Conservation (phyloP, 92 coral and sea anemone genomes). For the Parazoanthus atlanticus region DNA sequence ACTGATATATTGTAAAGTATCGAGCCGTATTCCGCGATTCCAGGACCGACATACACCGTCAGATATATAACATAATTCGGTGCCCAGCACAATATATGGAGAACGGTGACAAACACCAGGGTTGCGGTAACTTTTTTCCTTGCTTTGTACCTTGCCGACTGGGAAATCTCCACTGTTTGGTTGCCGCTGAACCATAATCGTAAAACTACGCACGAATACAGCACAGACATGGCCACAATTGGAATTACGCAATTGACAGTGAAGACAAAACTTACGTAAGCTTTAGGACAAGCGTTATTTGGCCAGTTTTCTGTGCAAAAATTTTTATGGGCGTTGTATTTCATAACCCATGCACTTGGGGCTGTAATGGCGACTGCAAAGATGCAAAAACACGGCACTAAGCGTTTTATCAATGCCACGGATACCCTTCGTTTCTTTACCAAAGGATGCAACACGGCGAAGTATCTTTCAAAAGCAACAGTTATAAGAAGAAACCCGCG, state of each 20-base stretch:
- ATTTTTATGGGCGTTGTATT: conserved; percentile 46
- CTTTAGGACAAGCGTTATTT: conserved; percentile 50
- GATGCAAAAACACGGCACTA: conserved; percentile 65
- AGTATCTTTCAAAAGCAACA: conserved; percentile 70
- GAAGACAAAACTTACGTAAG: conserved; percentile 70
- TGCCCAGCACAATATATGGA: conserved; percentile 70
- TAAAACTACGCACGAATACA: conserved; percentile 60
- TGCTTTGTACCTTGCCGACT: conserved; percentile 68
- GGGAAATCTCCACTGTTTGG: conserved; percentile 55
- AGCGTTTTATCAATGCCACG: conserved; percentile 48
- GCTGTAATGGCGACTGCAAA: conserved; percentile 59
- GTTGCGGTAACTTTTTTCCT: conserved; percentile 70
- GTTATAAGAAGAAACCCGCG: conserved; percentile 73
- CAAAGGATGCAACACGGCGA: conserved; percentile 75
- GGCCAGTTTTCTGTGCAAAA: conserved; percentile 77
- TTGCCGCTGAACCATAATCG: conserved; percentile 64
- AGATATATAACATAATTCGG: conserved; percentile 76
- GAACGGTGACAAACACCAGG: conserved; percentile 61
- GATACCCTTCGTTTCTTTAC: conserved; percentile 57
- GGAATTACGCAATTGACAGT: conserved; percentile 61
- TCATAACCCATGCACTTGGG: conserved; percentile 68
- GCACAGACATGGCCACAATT: conserved; percentile 62
- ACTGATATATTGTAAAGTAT: conserved; percentile 71
- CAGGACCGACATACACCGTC: conserved; percentile 53
- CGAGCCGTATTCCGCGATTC: conserved; percentile 68